These are phyloP conservation scores for Hyperoplus immaculatus DNA, from an alignment of 2,797 vertebrate species.

Conservation along the genomic window DNA sequence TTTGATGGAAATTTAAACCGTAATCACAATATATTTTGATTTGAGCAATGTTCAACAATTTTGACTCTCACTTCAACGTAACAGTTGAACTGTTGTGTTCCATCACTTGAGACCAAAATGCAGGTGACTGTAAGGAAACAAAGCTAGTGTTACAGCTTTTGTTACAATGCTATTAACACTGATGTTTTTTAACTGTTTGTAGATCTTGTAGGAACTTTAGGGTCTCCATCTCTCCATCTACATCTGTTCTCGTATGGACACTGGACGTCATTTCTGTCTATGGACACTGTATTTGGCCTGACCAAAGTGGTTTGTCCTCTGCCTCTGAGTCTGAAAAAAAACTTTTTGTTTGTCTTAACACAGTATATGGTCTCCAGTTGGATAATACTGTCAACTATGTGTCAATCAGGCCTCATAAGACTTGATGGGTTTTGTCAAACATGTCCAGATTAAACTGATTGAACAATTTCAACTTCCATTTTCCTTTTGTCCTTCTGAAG, in stretches of 20 bases:
- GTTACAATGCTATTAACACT: background rate
- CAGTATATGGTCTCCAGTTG: slow-evolving; percentile 33
- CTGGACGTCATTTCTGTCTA: background rate
- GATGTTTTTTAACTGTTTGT: slow-evolving; percentile 7
- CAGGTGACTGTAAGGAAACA: background rate
- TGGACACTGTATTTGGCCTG: background rate
- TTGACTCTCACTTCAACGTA: background rate
- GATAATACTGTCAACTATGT: slow-evolving; percentile 36
- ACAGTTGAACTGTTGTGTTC: slow-evolving; percentile 24
- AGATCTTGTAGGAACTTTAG: slow-evolving; percentile 11
- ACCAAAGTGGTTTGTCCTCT: slow-evolving; percentile 33
- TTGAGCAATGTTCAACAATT: background rate
- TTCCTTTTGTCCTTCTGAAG: slow-evolving; percentile 19
- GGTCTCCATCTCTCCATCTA: background rate
- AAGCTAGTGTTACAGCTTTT: background rate
- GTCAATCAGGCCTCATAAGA: slow-evolving; percentile 62
- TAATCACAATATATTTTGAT: background rate
- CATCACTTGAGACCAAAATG: slow-evolving; percentile 54
- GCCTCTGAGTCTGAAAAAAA: background rate
- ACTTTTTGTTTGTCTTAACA: slow-evolving; percentile 39
- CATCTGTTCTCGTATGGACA: slow-evolving; percentile 3
- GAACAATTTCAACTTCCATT: slow-evolving; percentile 3
- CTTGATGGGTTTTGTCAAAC: slow-evolving; percentile 35
- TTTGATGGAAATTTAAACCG: slow-evolving; percentile 16
- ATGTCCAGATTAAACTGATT: slow-evolving; percentile 63